phyloP scores from a whole-genome alignment of 2,888 invertebrate species.

The Dioctria linearis region DNA sequence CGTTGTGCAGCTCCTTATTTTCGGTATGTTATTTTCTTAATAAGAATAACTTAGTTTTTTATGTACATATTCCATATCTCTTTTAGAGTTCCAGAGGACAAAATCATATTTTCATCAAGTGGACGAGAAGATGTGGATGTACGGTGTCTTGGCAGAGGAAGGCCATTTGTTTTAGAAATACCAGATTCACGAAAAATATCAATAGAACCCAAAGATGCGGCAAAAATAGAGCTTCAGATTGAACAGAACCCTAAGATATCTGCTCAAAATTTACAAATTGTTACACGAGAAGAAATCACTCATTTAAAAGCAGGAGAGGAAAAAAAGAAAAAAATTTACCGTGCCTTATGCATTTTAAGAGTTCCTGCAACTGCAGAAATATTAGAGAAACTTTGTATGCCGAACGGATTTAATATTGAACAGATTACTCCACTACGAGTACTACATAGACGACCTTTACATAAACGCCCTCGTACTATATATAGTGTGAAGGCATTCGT shows the following conservation, averaged over 20 bases:
- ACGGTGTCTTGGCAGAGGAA: slow-evolving; percentile 89
- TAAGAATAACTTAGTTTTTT: background rate
- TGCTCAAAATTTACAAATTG: slow-evolving; percentile 77
- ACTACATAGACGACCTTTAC: slow-evolving; percentile 86
- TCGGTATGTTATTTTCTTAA: slow-evolving; percentile 69
- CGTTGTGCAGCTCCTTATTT: slow-evolving; percentile 76
- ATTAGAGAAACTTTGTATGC: slow-evolving; percentile 71
- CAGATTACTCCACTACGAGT: slow-evolving; percentile 95
- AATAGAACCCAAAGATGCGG: slow-evolving; percentile 73
- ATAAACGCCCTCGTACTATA: slow-evolving; percentile 78
- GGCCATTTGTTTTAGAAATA: slow-evolving; percentile 94
- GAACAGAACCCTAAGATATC: slow-evolving; percentile 73
- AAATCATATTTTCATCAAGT: slow-evolving; percentile 87
- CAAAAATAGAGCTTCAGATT: slow-evolving; percentile 75
- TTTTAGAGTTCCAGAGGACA: slow-evolving; percentile 62
- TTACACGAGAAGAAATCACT: slow-evolving; percentile 78
- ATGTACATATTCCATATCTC: background rate
- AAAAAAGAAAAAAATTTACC: slow-evolving; percentile 89
- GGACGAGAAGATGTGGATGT: slow-evolving; percentile 99
- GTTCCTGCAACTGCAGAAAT: slow-evolving; percentile 72
- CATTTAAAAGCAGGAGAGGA: slow-evolving; percentile 90
- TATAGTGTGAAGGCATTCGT: slow-evolving; percentile 76
- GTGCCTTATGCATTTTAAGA: slow-evolving; percentile 80
- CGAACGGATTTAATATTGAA: slow-evolving; percentile 73
- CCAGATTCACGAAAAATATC: slow-evolving; percentile 76